Percentiles rank a stretch among this genome's conserved stretches.
phyloP scores from a whole-genome alignment of 2,888 invertebrate genomes.

The Fragum sueziense region DNA sequence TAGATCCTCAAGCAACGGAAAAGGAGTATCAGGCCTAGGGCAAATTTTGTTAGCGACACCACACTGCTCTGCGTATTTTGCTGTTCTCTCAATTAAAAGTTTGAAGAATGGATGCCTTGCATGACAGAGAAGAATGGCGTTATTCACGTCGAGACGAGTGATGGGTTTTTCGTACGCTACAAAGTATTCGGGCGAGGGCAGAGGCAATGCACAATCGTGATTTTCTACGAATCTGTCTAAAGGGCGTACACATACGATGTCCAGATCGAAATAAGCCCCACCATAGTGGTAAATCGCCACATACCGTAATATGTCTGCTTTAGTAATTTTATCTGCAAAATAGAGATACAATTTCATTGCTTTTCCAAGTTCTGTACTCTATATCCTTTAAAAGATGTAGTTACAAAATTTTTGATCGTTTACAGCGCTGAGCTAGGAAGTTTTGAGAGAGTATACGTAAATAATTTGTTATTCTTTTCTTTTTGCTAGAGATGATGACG shows the following conservation, averaged over 20 bases:
- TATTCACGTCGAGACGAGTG: background rate
- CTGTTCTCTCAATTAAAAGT: background rate
- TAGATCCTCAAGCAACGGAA: background rate
- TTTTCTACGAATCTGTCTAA: slow-evolving; percentile 8
- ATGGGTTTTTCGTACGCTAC: background rate
- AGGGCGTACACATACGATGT: background rate
- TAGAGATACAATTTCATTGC: too few species aligned
- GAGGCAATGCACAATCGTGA: background rate
- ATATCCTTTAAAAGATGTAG: too few species aligned
- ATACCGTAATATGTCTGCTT: background rate
- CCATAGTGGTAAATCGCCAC: slow-evolving; percentile 4
- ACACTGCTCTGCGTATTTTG: background rate
- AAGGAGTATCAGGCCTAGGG: background rate
- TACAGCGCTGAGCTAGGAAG: too few species aligned
- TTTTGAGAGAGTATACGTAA: too few species aligned
- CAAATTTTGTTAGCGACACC: background rate
- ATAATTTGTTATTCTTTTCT: too few species aligned
- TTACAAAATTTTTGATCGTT: too few species aligned
- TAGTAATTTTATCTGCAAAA: slow-evolving; percentile 5
- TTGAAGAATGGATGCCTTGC: slow-evolving; percentile 1
- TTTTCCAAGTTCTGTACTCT: too few species aligned
- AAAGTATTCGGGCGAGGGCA: background rate
- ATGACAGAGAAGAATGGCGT: background rate
- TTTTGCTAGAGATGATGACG: too few species aligned
- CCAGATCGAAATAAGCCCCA: background rate